Evolutionary conservation across 2,888 invertebrate genomes (phyloP), one percentile per base, ranked within the genome.

Genomic region (Anagyrus pseudococci): DNA sequence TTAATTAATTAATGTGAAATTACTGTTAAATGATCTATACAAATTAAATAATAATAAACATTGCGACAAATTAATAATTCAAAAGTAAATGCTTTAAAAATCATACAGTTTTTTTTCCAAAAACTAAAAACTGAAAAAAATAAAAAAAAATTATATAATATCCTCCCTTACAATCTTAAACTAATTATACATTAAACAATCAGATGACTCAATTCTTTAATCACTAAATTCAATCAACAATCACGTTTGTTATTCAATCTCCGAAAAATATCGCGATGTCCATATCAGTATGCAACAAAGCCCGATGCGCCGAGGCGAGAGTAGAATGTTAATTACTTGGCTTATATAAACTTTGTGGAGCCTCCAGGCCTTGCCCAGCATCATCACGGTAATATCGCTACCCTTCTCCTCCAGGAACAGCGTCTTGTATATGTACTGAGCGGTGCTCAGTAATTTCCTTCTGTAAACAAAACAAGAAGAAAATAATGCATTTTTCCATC

Each of bases 281-380:
- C n/a, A n/a, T n/a, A n/a, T n/a, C n/a, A n/a, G n/a, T n/a, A n/a
- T n/a, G n/a, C n/a, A n/a, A n/a, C n/a, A n/a, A n/a, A n/a, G n/a
- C n/a, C n/a, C n/a, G n/a, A n/a, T n/a, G n/a, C n/a, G n/a, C n/a
- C n/a, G n/a, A n/a, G n/a, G n/a, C n/a, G n/a, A n/a, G n/a, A n/a
- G n/a, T n/a, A n/a, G n/a, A n/a, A n/a, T 40, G 43, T 17, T 48
- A 58, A 67, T 54, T 73, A 80, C 80, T 82, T 92, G 92, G 71
- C 88, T 88, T 47, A 93, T 83, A 76, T 93, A 93, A 41, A 92
- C 86, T 82, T 89, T 90, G 77, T 93, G 93, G 44, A 93, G 82
- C 72, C 85, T 85, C 88, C 92, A 92, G 65, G 88, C 86, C 76
- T 86, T 86, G 23, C 88, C 88, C 57, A 91, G 78, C 52, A 91